These are phyloP conservation scores for Gordius sp. DNA, from an alignment of 2,888 invertebrate species.

Conservation along the genomic window DNA sequence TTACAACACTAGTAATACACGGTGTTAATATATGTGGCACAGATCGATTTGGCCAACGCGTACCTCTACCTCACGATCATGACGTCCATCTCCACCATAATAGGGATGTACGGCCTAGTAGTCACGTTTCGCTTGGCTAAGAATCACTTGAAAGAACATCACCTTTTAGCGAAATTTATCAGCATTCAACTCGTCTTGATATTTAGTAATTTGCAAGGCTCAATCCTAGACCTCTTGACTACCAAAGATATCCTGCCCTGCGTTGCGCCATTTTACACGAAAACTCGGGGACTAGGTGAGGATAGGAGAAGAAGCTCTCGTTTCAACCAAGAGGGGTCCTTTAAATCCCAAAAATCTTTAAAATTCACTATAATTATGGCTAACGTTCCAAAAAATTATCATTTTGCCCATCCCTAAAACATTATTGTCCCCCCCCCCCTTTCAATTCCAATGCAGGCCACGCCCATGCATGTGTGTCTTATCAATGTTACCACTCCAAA, in stretches of 20 bases:
- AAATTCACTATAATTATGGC: no score
- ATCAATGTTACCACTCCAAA: no score
- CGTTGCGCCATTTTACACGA: background rate
- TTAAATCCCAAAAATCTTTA: no score
- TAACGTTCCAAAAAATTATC: no score
- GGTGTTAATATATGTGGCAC: no score
- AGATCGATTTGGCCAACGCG: constrained; percentile 1
- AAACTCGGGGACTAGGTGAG: background rate
- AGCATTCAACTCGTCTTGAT: constrained; percentile 10
- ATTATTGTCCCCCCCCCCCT: no score
- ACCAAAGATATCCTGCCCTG: background rate
- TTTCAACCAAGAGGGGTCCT: no score
- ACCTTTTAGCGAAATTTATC: background rate
- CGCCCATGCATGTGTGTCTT: no score
- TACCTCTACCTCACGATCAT: constrained; percentile 4
- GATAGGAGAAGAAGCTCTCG: no score
- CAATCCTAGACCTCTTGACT: background rate
- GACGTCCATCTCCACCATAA: constrained; percentile 1
- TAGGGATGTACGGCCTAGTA: constrained; percentile 1
- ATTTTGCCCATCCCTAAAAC: no score
- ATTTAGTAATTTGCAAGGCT: constrained; percentile 3
- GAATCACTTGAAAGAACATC: background rate
- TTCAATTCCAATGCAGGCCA: no score
- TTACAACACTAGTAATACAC: no score
- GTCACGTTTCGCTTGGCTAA: background rate